Base-by-base conservation (phyloP, 2,113 vertebrate species). In the Delphinus delphis region DNA sequence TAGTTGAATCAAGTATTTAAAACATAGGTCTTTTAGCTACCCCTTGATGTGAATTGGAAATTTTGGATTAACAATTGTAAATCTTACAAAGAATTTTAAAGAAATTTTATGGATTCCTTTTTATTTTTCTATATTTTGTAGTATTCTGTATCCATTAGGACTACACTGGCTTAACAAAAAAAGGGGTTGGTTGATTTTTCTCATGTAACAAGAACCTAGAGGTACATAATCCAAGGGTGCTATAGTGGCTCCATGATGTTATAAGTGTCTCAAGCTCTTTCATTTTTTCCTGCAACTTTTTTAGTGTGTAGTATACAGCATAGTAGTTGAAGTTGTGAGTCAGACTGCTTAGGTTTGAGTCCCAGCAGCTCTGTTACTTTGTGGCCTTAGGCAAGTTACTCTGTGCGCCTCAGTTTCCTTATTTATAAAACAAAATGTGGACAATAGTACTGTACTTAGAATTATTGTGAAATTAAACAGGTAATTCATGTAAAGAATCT, bases 41-140 rank as follows among this genome's bases (percentile, higher is more conserved):
- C 4, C 53, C 33, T 95, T 87, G 41, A 73, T 83, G 23, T 90
- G 8, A 92, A 67, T 33, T 93, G 36, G 44, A 95, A 95, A 82
- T 92, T 93, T 96, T 85, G 9, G 44, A 80, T 65, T 65, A 94
- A 71, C 31, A 93, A n/a, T 73, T 95, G 62, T 71, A 65, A 95
- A 62, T 85, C 25, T 38, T 96, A 18, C 15, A 15, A 83, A 86
- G 14, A 86, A 82, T 62, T 83, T 91, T 92, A 97, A 84, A 25
- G n/a, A 89, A 84, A 70, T 70, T 63, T 95, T 95, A 83, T 38
- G 5, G 38, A 65, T 95, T 62, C 31, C 2, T 90, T 92, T 97
- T 92, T 90, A 91, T 71, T 86, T 96, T 80, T 13, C 25, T 87
- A 2, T 79, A 11, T 55, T 88, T 68, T 96, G 1, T 84, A 81